These are phyloP conservation scores for Microctenopoma stevenorrisi DNA, from an alignment of 2,797 vertebrate species.

Conservation along the genomic window DNA sequence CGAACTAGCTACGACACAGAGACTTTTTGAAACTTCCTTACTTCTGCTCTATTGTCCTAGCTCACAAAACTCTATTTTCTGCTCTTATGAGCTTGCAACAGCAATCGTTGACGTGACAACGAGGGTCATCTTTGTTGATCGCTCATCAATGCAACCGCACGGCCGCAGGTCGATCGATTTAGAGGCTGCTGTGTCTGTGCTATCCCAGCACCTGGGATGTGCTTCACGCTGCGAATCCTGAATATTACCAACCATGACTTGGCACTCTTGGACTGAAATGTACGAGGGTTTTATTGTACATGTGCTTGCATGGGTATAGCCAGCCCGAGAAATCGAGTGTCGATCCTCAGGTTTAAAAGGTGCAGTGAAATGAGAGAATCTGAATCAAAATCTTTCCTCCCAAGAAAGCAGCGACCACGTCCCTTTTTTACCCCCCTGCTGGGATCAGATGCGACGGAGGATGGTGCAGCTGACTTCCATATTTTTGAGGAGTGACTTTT, in stretches of 20 bases:
- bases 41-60: slow-evolving; percentile 37
- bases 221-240: slow-evolving; percentile 14
- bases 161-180: slow-evolving; percentile 43
- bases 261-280: not conserved
- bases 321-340: not conserved
- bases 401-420: not conserved
- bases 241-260: slow-evolving; percentile 4
- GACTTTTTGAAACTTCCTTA: slow-evolving; percentile 30
- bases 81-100: slow-evolving; percentile 7
- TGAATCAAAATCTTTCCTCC: slow-evolving; percentile 16
- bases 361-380: not conserved
- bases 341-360: slow-evolving; percentile 5
- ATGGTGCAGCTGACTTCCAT: slow-evolving; percentile 16
- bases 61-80: slow-evolving; percentile 16
- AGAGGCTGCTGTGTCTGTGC: slow-evolving; percentile 1
- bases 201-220: slow-evolving; percentile 32
- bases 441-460: slow-evolving; percentile 15
- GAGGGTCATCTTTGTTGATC: slow-evolving; percentile 35
- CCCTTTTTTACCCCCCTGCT: not conserved
- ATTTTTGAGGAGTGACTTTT: slow-evolving; percentile 25
- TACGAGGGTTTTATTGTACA: not conserved
- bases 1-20: slow-evolving; percentile 16
- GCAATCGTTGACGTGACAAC: slow-evolving; percentile 41
- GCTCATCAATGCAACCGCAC: slow-evolving; percentile 54
- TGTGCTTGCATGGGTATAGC: slow-evolving; percentile 13